Evolutionary conservation across 2,888 invertebrate species (phyloP).

Genomic region (Tipula lateralis): DNA sequence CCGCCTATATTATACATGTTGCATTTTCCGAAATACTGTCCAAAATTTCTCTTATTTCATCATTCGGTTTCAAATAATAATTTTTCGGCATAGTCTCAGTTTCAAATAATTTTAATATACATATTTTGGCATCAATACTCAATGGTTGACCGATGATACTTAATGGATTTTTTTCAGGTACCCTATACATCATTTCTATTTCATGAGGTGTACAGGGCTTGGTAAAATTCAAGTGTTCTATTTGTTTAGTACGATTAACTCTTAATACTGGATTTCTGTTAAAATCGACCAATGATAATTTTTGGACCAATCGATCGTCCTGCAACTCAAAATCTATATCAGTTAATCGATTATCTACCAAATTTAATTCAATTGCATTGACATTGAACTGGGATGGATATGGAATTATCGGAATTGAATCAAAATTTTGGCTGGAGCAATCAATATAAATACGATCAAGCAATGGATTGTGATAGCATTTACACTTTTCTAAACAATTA

Average conservation of each 20-base stretch:
- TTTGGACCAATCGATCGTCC: not conserved
- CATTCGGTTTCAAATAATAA: too few relatives aligned
- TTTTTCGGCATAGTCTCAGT: too few relatives aligned
- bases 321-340: not conserved
- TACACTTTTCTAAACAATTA: not conserved
- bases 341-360: not conserved
- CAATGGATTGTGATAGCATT: not conserved
- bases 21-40: too few relatives aligned
- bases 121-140: too few relatives aligned
- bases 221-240: not conserved
- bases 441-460: not conserved
- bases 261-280: not conserved
- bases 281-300: not conserved
- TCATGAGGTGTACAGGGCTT: not conserved
- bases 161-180: too few relatives aligned
- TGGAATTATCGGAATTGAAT: not conserved
- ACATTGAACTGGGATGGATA: not conserved
- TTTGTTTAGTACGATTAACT: not conserved
- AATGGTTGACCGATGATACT: too few relatives aligned
- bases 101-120: too few relatives aligned
- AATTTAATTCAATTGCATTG: not conserved
- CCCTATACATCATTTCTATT: too few relatives aligned
- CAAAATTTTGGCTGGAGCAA: not conserved
- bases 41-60: too few relatives aligned
- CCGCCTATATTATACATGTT: too few relatives aligned